Base-by-base conservation (phyloP, 2,797 vertebrate genomes). In the Tangara arthus region DNA sequence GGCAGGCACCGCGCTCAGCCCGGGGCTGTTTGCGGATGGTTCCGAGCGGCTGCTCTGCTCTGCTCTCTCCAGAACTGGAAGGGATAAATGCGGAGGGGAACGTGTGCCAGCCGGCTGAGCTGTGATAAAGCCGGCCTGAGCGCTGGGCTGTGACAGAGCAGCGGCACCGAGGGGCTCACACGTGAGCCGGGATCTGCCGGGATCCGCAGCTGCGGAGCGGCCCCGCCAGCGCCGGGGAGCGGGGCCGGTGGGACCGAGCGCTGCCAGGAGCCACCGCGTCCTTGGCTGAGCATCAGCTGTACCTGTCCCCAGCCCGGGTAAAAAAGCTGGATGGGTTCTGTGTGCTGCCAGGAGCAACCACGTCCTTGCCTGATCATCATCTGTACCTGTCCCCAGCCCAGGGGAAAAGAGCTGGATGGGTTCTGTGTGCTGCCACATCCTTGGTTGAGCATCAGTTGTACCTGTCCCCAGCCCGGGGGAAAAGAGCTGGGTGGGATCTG, bases 191-290 rank as follows among this genome's bases (percentile, higher is more conserved):
- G 83, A 24, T 30, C 87, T 75, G n/a, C 57, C 19, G 5, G 28
- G 22, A 3, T 5, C 8, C 2, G 1, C 88, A 87, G 87, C 78
- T 81, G 81, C 39, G 14, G 53, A 52, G 59, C 13, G 23, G 55
- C n/a, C 15, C 9, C n/a, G n/a, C 55, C 55, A 34, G 75, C 69
- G 9, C 39, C 47, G 5, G 53, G 60, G 23, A 57, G 64, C 24
- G 16, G 21, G 28, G 39, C 72, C 8, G 52, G 2, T 1, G 39
- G 21, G 15, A 41, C 21, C 26, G 14, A 2, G 42, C 1, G 17
- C 49, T 75, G 63, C 82, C 7, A 0, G 63, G 49, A 82, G 59
- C 52, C 72, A 42, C 42, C 4, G 0, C 0, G 2, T 32, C 92
- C 72, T 44, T 2, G 3, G 26, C 28, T 66, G 69, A 9, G 9